phyloP scores from a whole-genome alignment of 2,888 invertebrate species.

The Phasia obesa region DNA sequence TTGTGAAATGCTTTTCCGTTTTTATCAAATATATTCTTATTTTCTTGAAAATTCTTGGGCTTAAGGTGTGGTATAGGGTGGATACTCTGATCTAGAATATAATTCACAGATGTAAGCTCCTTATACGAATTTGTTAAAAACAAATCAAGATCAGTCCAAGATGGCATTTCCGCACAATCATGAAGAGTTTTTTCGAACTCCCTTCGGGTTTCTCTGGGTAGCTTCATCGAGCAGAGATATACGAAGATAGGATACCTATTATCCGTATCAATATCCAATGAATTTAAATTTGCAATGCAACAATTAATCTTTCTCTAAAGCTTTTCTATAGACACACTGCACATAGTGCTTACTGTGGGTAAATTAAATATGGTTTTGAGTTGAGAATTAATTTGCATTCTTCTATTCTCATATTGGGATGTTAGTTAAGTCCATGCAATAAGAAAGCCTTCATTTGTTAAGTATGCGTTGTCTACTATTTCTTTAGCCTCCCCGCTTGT shows the following conservation, averaged over 20 bases:
- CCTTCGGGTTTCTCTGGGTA: not conserved
- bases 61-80: not conserved
- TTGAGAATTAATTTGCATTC: slow-evolving; percentile 33
- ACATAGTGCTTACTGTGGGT: slow-evolving; percentile 16
- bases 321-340: slow-evolving; percentile 5
- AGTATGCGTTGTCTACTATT: not conserved
- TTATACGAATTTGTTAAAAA: slow-evolving; percentile 26
- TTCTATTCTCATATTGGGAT: slow-evolving; percentile 28
- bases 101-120: slow-evolving; percentile 5
- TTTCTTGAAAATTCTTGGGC: not conserved
- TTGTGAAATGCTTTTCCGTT: slow-evolving; percentile 1
- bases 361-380: slow-evolving; percentile 20
- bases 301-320: slow-evolving; percentile 23
- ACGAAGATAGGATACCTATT: slow-evolving; percentile 20
- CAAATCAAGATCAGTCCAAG: slow-evolving; percentile 1
- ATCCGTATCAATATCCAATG: slow-evolving; percentile 5
- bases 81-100: not conserved
- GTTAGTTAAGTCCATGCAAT: slow-evolving; percentile 2
- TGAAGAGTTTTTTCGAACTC: not conserved
- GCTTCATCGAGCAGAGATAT: slow-evolving; percentile 10
- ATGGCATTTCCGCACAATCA: slow-evolving; percentile 11
- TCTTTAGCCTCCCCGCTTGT: slow-evolving; percentile 25
- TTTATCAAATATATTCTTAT: not conserved
- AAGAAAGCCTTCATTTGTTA: slow-evolving; percentile 31
- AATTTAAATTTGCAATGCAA: slow-evolving; percentile 24